Evolutionary conservation across 2,113 vertebrate genomes (phyloP), one percentile per base, ranked within the genome.

Genomic region (Camelus bactrianus): DNA sequence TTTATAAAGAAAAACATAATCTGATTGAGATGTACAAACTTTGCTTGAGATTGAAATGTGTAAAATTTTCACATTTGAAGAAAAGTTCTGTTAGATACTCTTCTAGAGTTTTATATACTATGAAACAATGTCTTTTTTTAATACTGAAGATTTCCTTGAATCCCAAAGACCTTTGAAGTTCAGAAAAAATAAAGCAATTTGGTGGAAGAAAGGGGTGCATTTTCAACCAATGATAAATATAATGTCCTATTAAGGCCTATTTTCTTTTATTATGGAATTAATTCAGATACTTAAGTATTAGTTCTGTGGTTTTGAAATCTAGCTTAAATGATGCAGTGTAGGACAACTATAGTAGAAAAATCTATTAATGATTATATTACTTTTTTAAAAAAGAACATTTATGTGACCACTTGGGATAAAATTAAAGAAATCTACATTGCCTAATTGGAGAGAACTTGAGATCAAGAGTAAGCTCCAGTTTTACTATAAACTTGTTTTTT

Each of bases 1-100:
- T 85, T 96, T 76, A 77, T 86, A 52, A 91, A 93, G 62, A 46
- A 91, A 89, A 96, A 82, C 38, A 85, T 50, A 94, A 62, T 85
- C 17, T 83, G 76, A 92, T 81, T 46, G 52, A 80, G 48, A 60
- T 89, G 11, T 38, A 73, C 38, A 85, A 69, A 85, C 20, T 92
- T 86, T 75, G 88, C 32, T 79, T 86, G 42, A 96, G 56, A 70
- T 88, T 17, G 1, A 88, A 32, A 20, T 73, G 24, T 80, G 70
- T 93, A 92, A 64, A 67, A 90, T 83, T 81, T 79, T 77, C 91
- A 92, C 42, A 32, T 88, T 84, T 75, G 38, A 88, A 77, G 64
- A 67, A 85, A 93, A 93, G 20, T 89, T 84, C 30, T 89, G 19
- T 85, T 83, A 72, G 48, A 70, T 58, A 64, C 2, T 52, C 17